Base-by-base conservation (phyloP, 30 jellyfish, hydroid and myxozoan species). In the Nemopilema nomurai region DNA sequence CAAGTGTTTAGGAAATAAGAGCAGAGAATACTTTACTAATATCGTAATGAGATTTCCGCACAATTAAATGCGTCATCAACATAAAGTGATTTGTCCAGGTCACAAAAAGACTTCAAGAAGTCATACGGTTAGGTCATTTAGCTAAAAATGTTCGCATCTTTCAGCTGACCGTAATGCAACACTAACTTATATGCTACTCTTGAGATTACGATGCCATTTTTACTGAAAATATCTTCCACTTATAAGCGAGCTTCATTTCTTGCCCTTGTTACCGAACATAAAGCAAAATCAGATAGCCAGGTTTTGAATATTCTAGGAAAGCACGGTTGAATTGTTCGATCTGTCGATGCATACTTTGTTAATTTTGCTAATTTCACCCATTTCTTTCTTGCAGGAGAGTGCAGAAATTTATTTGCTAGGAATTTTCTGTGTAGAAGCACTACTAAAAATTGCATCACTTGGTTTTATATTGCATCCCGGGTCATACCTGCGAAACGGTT, bases 401-500 rank as follows among this genome's bases (percentile, higher is more conserved):
- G 96, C 98, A n/a, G 98, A 92, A 69, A 87, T 92, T 17, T 92
- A 92, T 68, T 75, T 92, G 78, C 77, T 92, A 67, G 97, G 96
- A 29, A 92, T 92, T 33, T 92, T 92, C 86, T 80, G 96, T 51
- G 95, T 84, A 27, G 98, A 92, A 78, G 93, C 98, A n/a, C 62
- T 92, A 28, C 86, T 92, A 27, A 92, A 92, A 77, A 87, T 92
- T 6, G 87, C 91, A 41, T 87, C 98, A 8, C 88, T 81, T 68
- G 98, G 98, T 18, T 92, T 92, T 72, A 87, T 92, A 22, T 71
- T 92, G 68, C 98, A 92, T 92, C 98, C 98, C 27, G 98, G 98
- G 18, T 92, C 98, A 19, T 92, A 92, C 77, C 89, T 92, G 51
- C 93, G 98, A 57, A 88, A 87, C 62, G 92, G 95, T 81, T 92